Conservation (phyloP, 2,113 vertebrate species). For the Neolamprologus sp. region DNA sequence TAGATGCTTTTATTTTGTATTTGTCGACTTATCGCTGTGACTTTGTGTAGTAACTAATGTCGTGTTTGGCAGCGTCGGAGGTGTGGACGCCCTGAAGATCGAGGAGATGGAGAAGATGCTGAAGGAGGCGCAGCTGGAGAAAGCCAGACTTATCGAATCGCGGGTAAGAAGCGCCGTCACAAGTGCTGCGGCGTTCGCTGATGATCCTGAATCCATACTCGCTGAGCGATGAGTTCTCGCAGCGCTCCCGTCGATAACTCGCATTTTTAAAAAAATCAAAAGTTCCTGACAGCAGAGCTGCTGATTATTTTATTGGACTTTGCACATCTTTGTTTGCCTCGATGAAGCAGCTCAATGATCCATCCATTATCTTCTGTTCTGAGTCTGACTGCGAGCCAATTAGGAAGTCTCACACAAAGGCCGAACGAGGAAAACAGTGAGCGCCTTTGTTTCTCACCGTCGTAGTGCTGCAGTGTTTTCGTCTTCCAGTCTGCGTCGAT, state of each 20-base stretch:
- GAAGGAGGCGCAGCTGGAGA: conserved; percentile 87
- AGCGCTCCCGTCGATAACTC: background rate
- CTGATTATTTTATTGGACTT: conserved; percentile 4
- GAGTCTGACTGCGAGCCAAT: background rate
- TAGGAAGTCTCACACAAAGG: background rate
- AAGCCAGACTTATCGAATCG: conserved; percentile 86
- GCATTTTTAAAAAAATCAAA: rapidly evolving
- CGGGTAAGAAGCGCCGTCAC: conserved; percentile 71
- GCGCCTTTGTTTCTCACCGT: background rate
- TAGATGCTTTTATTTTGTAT: background rate
- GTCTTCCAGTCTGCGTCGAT: background rate
- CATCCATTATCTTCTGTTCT: background rate
- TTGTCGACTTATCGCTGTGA: background rate
- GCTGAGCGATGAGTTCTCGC: conserved; percentile 1
- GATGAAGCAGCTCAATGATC: background rate
- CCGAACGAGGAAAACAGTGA: background rate
- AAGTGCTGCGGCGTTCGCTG: background rate
- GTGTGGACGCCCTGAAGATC: conserved; percentile 78
- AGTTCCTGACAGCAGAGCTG: background rate
- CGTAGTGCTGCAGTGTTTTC: background rate
- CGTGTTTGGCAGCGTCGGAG: conserved; percentile 72
- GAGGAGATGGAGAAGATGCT: conserved; percentile 99
- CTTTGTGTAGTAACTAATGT: background rate
- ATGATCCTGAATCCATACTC: background rate
- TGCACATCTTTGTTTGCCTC: background rate